Evolutionary conservation across 2,797 vertebrate species (phyloP), one percentile per base, ranked within the genome.

Genomic region (Distichodus sexfasciatus): DNA sequence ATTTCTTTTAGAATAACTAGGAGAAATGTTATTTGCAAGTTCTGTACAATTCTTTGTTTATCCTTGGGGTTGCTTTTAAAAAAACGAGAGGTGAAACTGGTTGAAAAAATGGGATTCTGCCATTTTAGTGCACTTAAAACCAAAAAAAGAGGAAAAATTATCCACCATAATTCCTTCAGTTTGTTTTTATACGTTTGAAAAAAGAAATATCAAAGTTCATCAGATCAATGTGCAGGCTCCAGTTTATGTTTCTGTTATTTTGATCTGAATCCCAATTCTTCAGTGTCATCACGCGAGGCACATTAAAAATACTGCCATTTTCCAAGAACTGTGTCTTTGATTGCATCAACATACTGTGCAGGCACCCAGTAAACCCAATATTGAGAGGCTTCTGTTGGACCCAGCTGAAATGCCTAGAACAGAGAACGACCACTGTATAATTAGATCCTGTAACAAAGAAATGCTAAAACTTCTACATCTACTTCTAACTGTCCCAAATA

Each of bases 301-400:
- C 94, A 92, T 96, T 98, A 99, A 94, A 99, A 99, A 95, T 97
- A 99, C 95, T 99, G 97, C 97, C 97, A 99, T 89, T 99, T 99
- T 58, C 97, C 97, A 83, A 99, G 95, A 89, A 99, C 96, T 88
- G 97, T 99, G 95, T 99, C 97, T 94, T 99, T 99, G 94, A 99
- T 99, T 92, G 97, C 97, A 91, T 99, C 97, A 48, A 99, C 97
- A 87, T 98, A 99, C 85, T 99, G 97, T 88, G 90, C 90, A 83
- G 97, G 97, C 81, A 99, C 97, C 97, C 97, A 99, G 90, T 99
- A 99, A 81, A 99, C 94, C 97, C 97, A 98, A 86, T 99, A 99
- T 89, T 98, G 98, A 88, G 97, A 99, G 0, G 97, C 97, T 96
- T 99, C 97, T 79, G 97, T 99, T 71, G 97, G 97, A 91, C 97